Evolutionary conservation across 2,113 vertebrate genomes (phyloP).

Genomic region (Epinephelus lanceolatus): DNA sequence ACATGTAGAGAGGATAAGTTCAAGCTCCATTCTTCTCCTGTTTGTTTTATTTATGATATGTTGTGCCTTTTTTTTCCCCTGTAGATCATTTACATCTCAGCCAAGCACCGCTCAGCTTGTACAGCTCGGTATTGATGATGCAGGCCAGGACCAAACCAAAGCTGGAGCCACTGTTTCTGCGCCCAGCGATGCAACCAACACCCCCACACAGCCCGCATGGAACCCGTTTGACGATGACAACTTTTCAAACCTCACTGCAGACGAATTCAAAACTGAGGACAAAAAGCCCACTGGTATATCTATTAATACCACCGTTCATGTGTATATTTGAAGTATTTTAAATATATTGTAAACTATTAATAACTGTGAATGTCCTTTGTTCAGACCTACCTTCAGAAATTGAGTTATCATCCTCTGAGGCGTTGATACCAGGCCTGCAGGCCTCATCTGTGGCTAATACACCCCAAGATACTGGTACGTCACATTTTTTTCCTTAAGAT

Average conservation of each 20-base stretch:
- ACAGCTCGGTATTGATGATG: slow-evolving; percentile 66
- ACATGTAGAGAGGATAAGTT: not conserved
- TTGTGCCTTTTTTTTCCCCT: not conserved
- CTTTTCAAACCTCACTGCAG: slow-evolving; percentile 93
- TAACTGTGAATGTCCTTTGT: slow-evolving; percentile 13
- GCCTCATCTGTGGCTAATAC: slow-evolving; percentile 65
- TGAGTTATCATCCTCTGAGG: slow-evolving; percentile 85
- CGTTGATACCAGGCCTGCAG: slow-evolving; percentile 91
- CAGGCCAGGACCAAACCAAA: slow-evolving; percentile 63
- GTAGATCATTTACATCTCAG: slow-evolving; percentile 90
- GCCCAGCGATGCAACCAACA: slow-evolving; percentile 52
- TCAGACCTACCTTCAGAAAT: slow-evolving; percentile 87
- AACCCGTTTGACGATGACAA: slow-evolving; percentile 97
- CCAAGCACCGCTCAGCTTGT: slow-evolving; percentile 76
- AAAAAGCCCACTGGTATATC: slow-evolving; percentile 88
- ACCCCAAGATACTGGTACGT: slow-evolving; percentile 85
- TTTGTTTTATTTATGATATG: not conserved
- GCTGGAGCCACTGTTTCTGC: slow-evolving; percentile 1
- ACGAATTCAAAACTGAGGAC: slow-evolving; percentile 91
- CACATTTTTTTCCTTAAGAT: not conserved
- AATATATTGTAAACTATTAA: not conserved
- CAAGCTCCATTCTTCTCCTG: not conserved
- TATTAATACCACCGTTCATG: not conserved
- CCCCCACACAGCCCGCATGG: slow-evolving; percentile 84
- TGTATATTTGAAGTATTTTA: not conserved